These are phyloP conservation scores for Cecropterus lyciades DNA, from an alignment of 1,140 invertebrate species.

Conservation along the genomic window DNA sequence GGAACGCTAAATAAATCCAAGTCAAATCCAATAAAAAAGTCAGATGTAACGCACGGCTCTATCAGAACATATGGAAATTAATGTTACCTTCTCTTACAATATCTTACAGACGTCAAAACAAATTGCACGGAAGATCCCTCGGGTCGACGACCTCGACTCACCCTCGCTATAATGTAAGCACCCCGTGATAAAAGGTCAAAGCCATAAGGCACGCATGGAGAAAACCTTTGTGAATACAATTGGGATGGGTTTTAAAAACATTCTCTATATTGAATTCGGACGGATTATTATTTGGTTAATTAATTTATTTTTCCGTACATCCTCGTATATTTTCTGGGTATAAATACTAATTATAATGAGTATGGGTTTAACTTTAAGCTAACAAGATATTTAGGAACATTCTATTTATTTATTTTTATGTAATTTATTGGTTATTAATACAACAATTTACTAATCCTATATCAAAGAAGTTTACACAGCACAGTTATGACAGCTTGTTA, in stretches of 20 bases:
- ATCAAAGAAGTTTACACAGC: too few relatives aligned
- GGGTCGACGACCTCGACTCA: constrained; percentile 61
- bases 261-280: background rate
- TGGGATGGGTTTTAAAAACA: constrained; percentile 8
- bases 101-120: constrained; percentile 54
- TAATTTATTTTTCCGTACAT: background rate
- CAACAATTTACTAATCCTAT: too few relatives aligned
- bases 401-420: too few relatives aligned
- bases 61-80: constrained; percentile 40
- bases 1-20: constrained; percentile 15
- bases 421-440: too few relatives aligned
- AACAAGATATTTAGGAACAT: too few relatives aligned
- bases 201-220: constrained; percentile 26
- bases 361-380: too few relatives aligned
- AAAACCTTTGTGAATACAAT: constrained; percentile 23
- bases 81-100: constrained; percentile 46
- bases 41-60: constrained; percentile 19
- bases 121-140: constrained; percentile 54
- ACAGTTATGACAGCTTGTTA: too few relatives aligned
- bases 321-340: too few relatives aligned
- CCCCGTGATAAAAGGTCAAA: constrained; percentile 45
- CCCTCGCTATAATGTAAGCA: constrained; percentile 59
- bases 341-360: too few relatives aligned
- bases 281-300: background rate
- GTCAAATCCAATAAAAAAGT: constrained; percentile 34